phyloP scores from a whole-genome alignment of 1,140 invertebrate genomes.

The Drosophila simulans region DNA sequence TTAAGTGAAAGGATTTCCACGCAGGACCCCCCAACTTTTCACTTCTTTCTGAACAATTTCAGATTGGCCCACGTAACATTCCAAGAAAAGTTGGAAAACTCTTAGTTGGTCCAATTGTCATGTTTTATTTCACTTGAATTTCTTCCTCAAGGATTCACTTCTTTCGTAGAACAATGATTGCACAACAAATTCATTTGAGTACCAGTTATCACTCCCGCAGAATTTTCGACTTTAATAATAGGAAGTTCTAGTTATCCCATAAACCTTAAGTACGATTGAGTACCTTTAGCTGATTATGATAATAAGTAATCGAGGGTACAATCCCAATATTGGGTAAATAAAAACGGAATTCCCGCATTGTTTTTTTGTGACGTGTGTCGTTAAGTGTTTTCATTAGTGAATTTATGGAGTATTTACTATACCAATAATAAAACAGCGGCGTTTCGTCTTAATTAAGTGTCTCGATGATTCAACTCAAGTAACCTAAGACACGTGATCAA shows the following conservation, averaged over 20 bases:
- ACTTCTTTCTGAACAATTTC: conserved; percentile 30
- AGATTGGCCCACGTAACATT: conserved; percentile 47
- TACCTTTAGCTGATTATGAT: conserved; percentile 26
- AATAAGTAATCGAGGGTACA: conserved; percentile 1
- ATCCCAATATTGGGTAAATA: conserved; percentile 31
- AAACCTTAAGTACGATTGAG: conserved; percentile 6
- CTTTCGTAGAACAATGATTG: neutral
- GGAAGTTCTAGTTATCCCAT: neutral
- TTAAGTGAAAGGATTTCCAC: conserved; percentile 60
- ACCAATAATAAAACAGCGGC: conserved; percentile 50
- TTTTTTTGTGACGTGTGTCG: conserved; percentile 52
- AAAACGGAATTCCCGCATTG: conserved; percentile 48
- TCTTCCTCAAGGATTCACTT: neutral
- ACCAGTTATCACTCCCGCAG: conserved; percentile 1
- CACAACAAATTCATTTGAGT: neutral
- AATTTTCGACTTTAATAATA: neutral
- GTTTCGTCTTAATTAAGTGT: conserved; percentile 52
- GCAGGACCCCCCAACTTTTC: neutral
- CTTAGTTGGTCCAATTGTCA: conserved; percentile 10
- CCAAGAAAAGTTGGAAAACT: conserved; percentile 6
- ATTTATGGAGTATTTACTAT: conserved; percentile 50
- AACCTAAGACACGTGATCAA: conserved; percentile 59
- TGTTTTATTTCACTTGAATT: neutral
- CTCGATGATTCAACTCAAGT: conserved; percentile 24
- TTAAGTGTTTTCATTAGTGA: conserved; percentile 51